A percentile compares a stretch with the other conserved stretches of the same genome.
Conservation (phyloP, 53 echinoderm and acorn worm genomes). For the Echinometra lucunter region DNA sequence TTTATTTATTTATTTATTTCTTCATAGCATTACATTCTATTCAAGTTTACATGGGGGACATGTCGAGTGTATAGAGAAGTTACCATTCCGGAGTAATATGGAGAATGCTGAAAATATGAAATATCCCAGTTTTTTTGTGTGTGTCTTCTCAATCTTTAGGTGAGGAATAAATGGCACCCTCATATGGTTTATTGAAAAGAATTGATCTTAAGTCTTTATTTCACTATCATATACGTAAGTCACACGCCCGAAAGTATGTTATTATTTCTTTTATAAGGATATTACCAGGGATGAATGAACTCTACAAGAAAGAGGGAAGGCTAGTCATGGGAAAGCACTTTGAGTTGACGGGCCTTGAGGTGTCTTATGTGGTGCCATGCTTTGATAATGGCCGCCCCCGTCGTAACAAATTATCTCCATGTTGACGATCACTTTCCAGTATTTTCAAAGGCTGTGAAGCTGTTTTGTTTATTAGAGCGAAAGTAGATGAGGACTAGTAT, state of each 20-base stretch:
- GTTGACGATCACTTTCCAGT: neutral
- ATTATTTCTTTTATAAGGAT: constrained; percentile 23
- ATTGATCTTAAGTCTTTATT: neutral
- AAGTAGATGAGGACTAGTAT: neutral
- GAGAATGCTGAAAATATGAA: no score
- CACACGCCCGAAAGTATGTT: neutral
- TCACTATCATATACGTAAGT: neutral
- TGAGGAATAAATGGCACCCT: no score
- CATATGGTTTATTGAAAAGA: neutral
- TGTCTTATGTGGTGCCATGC: neutral
- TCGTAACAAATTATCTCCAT: constrained; percentile 6
- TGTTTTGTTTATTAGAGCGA: constrained; percentile 27
- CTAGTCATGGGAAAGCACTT: neutral
- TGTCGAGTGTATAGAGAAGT: no score
- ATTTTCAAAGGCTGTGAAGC: neutral
- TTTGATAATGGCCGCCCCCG: neutral
- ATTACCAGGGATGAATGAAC: neutral
- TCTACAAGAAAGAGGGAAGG: neutral
- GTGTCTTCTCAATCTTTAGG: no score
- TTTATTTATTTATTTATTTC: no score
- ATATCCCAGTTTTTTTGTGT: no score
- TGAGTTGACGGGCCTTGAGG: neutral
- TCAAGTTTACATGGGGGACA: no score
- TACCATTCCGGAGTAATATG: no score
- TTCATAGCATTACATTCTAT: no score